Evolutionary conservation across 2,797 vertebrate species (phyloP), one percentile per base, ranked within the genome.

Genomic region (Microctenopoma stevenorrisi): DNA sequence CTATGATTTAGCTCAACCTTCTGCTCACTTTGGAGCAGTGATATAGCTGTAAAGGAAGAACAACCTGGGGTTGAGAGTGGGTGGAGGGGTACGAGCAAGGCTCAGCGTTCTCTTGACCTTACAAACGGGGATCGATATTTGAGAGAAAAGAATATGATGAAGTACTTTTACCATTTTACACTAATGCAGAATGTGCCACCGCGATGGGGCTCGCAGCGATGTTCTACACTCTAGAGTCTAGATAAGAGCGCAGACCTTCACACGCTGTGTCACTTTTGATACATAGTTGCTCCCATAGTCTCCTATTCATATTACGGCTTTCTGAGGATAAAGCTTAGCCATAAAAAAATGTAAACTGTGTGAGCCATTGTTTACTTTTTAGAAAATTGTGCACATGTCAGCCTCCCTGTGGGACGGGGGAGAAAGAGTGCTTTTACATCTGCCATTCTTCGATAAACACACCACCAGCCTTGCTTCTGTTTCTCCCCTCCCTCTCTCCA

Each of bases 371-470:
- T 92, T 92, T 92, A 90, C 89, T 92, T 91, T 90, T 83, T 85
- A 52, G 85, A 88, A 87, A 88, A 86, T 60, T 82, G 81, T 89
- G 87, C 89, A 89, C 86, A 89, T 93, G 85, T 91, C 91, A 91
- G 78, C 85, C 86, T 91, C 86, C 90, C 90, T 68, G 79, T 43
- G 85, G 88, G 89, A 84, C 46, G 80, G 76, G 74, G 72, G 22
- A 18, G 82, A 86, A 86, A 63, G 80, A 88, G 77, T 82, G 75
- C 86, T 89, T 89, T 92, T 91, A 90, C 90, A 91, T 91, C 89
- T 93, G 90, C 87, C 82, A 88, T 88, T 92, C 91, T 91, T 92
- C 86, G 84, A 89, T 89, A 92, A 92, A 91, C 84, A 91, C 88
- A 86, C 88, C 88, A 78, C 72, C 84, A 90, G 84, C 83, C 83